phyloP scores from a whole-genome alignment of 2,797 vertebrate species.

The Chaetodon trifasciatus region DNA sequence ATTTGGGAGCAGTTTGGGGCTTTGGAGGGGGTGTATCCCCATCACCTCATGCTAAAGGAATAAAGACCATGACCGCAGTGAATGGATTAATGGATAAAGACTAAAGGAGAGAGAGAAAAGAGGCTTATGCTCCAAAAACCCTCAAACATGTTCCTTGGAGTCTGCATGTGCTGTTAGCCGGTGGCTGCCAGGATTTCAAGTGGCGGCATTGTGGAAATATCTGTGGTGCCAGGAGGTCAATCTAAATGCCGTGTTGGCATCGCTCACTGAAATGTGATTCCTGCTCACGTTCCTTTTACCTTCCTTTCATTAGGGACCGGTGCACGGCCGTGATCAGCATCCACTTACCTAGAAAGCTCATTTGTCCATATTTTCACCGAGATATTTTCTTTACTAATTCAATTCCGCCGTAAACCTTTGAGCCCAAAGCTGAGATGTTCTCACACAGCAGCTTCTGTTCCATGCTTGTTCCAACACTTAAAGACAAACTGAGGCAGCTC shows the following conservation, averaged over 20 bases:
- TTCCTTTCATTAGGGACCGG: constrained; percentile 36
- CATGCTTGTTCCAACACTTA: constrained; percentile 19
- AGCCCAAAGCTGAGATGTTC: constrained; percentile 23
- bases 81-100: constrained; percentile 74
- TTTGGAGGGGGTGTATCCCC: constrained; percentile 2
- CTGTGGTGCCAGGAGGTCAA: constrained; percentile 34
- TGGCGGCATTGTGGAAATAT: constrained; percentile 45
- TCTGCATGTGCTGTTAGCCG: constrained; percentile 37
- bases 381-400: constrained; percentile 44
- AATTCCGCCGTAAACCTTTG: constrained; percentile 44
- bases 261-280: constrained; percentile 55
- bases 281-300: constrained; percentile 37
- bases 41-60: constrained; percentile 48
- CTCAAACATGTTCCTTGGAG: constrained; percentile 61
- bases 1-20: constrained; percentile 21
- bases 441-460: constrained; percentile 28
- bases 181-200: constrained; percentile 41
- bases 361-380: constrained; percentile 41
- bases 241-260: constrained; percentile 54
- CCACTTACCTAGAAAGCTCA: constrained; percentile 43
- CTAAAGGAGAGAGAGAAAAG: constrained; percentile 62
- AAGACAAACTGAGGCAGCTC: constrained; percentile 33
- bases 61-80: constrained; percentile 47
- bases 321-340: constrained; percentile 37
- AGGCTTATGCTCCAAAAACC: constrained; percentile 63